Evolutionary conservation across 2,888 invertebrate species (phyloP), one percentile per base, ranked within the genome.

Genomic region (Parnassius orleans): DNA sequence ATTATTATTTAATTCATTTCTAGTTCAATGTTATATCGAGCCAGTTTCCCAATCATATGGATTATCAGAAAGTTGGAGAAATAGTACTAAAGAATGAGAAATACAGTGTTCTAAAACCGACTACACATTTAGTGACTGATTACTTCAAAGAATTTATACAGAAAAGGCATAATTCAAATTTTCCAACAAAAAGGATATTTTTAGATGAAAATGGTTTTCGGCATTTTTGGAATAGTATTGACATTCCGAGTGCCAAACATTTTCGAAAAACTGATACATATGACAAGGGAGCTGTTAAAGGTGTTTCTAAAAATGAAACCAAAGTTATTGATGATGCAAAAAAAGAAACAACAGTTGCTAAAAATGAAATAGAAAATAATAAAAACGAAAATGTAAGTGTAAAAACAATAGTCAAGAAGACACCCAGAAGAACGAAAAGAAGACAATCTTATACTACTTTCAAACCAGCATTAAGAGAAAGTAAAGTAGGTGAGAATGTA

Each of bases 181-280:
- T 70, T 55, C 69, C 70, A 2, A 69, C 72, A 0, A 71, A 73
- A 24, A 75, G 75, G 63, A 44, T 86, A 11, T 83, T 81, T 60
- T 58, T 87, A 1, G 88, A 88, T 57, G 69, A 73, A 9, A 83
- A 86, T 62, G 86, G 88, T 0, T 77, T 86, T 2, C 73, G 85
- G 64, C 89, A 89, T 70, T 71, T 66, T 41, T 90, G 90, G 90
- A 72, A 68, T 56, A 76, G 77, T 2, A 70, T 84, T 33, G 71
- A 76, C 15, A 52, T 59, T 64, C 63, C 61, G 9, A 33, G 14
- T 42, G 9, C 46, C 2, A 64, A 59, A 41, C 72, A 67, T 65
- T 68, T 77, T 9, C 74, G 81, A 60, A 83, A 80, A 66, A 65
- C 76, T 50, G 71, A 72, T n/a, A 61, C 46, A 46, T 53, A 10